Conservation (phyloP, 30 jellyfish, hydroid and myxozoan genomes). For the Chironex yamaguchii region DNA sequence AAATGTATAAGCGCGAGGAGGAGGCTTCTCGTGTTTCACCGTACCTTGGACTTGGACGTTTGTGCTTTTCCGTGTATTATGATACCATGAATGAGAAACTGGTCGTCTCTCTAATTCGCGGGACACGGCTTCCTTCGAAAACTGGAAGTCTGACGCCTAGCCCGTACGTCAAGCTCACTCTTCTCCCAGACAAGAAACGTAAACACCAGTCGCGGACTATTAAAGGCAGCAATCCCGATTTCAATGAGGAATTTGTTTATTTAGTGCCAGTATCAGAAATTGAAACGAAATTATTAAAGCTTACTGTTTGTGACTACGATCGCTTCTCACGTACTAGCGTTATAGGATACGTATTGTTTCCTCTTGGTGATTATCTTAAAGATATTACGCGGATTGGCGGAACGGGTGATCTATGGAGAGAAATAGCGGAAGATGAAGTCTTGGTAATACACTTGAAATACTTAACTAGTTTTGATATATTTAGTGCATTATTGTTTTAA, state of each 20-base stretch:
- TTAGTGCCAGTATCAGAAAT: constrained; percentile 75
- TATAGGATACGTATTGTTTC: constrained; percentile 83
- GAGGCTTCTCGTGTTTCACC: constrained; percentile 75
- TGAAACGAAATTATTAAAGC: constrained; percentile 54
- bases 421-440: constrained; percentile 74
- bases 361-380: constrained; percentile 73
- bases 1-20: constrained; percentile 77
- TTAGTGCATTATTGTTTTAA: too few relatives aligned
- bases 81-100: constrained; percentile 77
- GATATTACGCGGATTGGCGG: constrained; percentile 69
- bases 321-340: constrained; percentile 87
- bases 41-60: constrained; percentile 81
- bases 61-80: constrained; percentile 67
- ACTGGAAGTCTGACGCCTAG: constrained; percentile 66
- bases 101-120: constrained; percentile 41
- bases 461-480: not conserved
- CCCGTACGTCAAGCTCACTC: constrained; percentile 72
- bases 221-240: constrained; percentile 83
- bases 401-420: constrained; percentile 92
- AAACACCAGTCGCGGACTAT: constrained; percentile 75
- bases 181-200: constrained; percentile 91
- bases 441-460: constrained; percentile 35
- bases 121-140: constrained; percentile 62
- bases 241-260: constrained; percentile 84
- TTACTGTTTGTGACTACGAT: constrained; percentile 87